Conservation (phyloP, 1,140 invertebrate species). For the Drosophila sechellia region DNA sequence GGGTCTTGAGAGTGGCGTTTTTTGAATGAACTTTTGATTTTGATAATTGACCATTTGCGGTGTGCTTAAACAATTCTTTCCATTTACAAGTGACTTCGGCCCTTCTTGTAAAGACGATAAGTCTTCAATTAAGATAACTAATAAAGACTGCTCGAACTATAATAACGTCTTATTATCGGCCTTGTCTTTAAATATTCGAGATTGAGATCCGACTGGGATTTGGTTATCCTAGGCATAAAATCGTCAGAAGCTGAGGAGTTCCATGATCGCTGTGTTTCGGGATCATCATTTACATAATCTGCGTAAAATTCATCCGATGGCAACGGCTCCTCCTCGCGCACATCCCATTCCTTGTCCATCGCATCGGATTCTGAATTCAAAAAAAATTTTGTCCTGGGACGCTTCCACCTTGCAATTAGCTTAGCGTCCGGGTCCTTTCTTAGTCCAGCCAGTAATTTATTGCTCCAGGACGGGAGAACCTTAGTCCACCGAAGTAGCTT, state of each 20-base stretch:
- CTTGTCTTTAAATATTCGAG: not conserved
- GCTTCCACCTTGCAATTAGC: not conserved
- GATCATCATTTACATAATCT: not conserved
- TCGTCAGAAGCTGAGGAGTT: not conserved
- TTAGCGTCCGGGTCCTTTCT: too few species aligned
- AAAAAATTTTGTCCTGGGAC: not conserved
- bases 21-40: not conserved
- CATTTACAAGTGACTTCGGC: too few species aligned
- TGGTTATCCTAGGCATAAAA: too few species aligned
- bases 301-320: not conserved
- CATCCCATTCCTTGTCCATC: not conserved
- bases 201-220: not conserved
- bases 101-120: too few species aligned
- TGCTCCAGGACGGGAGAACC: not conserved
- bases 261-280: not conserved
- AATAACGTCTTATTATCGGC: not conserved
- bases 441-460: not conserved
- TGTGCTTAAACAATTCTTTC: too few species aligned
- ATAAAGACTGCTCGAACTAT: not conserved
- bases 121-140: not conserved
- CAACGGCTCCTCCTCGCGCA: not conserved
- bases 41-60: not conserved
- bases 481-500: not conserved
- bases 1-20: not conserved
- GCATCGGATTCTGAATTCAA: not conserved